phyloP scores from a whole-genome alignment of 2,113 vertebrate species.

The Hystrix cristata region DNA sequence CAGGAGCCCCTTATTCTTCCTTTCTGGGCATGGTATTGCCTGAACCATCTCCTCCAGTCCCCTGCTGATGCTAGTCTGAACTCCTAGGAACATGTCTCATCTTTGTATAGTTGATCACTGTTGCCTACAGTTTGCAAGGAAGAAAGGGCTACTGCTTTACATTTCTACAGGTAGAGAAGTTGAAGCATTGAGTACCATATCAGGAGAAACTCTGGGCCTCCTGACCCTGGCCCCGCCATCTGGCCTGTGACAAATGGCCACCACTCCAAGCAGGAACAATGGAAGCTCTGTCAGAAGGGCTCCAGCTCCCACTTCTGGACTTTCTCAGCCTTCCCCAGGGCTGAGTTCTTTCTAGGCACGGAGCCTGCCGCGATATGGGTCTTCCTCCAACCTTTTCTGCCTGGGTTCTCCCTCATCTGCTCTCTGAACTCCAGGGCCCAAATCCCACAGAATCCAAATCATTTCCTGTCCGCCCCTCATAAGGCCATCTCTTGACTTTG shows the following conservation, averaged over 20 bases:
- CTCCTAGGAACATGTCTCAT: neutral
- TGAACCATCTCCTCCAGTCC: neutral
- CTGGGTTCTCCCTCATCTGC: neutral
- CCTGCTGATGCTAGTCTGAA: neutral
- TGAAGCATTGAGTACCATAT: neutral
- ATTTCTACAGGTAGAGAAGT: neutral
- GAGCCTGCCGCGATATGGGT: neutral
- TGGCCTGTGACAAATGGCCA: neutral
- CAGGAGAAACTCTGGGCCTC: neutral
- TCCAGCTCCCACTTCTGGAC: neutral
- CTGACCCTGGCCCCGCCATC: neutral
- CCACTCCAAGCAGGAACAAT: neutral
- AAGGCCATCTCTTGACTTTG: neutral
- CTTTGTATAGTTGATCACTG: neutral
- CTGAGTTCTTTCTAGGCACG: neutral
- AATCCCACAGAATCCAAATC: neutral
- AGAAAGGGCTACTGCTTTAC: neutral
- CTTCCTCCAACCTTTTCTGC: neutral
- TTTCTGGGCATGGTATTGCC: neutral
- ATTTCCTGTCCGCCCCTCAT: neutral
- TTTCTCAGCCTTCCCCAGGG: neutral
- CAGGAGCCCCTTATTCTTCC: rapidly evolving
- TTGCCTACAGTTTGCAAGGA: neutral
- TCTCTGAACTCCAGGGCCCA: neutral
- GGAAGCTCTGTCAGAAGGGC: neutral